These are phyloP conservation scores for Corythaixoides concolor DNA, from an alignment of 2,113 vertebrate species.

Conservation along the genomic window DNA sequence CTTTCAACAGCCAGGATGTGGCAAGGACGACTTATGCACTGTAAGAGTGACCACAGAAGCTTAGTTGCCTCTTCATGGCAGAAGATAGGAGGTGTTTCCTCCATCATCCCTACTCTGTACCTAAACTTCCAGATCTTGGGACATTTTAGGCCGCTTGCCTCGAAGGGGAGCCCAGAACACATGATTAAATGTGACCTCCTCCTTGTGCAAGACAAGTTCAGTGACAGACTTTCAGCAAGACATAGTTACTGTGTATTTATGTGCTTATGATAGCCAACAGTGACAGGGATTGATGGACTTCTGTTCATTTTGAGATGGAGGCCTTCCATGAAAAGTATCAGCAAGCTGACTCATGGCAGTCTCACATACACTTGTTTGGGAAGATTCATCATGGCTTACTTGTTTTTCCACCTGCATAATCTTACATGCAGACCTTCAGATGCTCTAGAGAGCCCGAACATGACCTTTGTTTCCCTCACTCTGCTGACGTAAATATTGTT, in stretches of 20 bases:
- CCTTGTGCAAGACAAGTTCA: background rate
- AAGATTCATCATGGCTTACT: background rate
- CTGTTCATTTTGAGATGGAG: background rate
- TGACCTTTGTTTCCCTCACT: background rate
- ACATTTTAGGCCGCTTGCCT: background rate
- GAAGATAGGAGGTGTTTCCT: background rate
- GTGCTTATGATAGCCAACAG: background rate
- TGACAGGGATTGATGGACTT: background rate
- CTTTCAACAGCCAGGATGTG: background rate
- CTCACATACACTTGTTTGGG: rapidly evolving
- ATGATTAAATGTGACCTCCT: background rate
- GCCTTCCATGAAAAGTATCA: background rate
- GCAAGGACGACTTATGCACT: background rate
- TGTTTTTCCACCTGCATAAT: background rate
- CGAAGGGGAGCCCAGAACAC: rapidly evolving
- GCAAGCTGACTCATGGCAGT: background rate
- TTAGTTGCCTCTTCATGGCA: background rate
- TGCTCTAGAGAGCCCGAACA: background rate
- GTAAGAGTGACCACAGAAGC: background rate
- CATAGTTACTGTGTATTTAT: background rate
- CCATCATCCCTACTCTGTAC: background rate
- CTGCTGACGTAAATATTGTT: background rate
- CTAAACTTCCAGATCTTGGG: background rate
- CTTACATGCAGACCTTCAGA: background rate
- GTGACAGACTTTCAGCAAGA: background rate